Evolutionary conservation across 92 coral and sea anemone species (phyloP), one percentile per base, ranked within the genome.

Genomic region (Chrysogorgia sp.): DNA sequence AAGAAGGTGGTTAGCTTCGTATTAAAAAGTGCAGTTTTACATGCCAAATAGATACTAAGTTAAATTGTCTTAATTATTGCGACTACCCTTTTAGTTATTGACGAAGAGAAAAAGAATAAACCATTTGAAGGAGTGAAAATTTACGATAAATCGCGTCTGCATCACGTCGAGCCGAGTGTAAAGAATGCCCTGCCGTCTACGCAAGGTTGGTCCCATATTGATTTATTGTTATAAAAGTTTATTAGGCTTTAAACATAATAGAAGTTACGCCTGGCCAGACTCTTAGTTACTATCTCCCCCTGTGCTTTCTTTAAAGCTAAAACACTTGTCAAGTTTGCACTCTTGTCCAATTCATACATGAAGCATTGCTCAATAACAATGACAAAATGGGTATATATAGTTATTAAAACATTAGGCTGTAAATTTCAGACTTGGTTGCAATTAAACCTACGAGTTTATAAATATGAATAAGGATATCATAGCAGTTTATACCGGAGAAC

Each of bases 51-150:
- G 19, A 34, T 47, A 34, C 47, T 19, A n/a, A 33, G 10, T 28
- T 80, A 34, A 40, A 53, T 81, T 85, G 26, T 63, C 48, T 52
- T 15, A 4, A 23, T 23, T 63, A 60, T 23, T 56, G 30, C 28
- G 34, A 78, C 43, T 77, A 31, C 63, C 84, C 53, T 85, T 72
- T 50, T 50, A 96, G 99, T 89, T 28, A 96, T 96, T 67, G 90
- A 81, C 29, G 99, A 96, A 15, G 99, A 96, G 81, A 93, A 96
- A n/a, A 82, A 92, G 50, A 89, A 97, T 4, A 93, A 93, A 57
- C 99, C 99, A 34, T 92, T 96, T 68, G 90, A 93, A 10, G 96
- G 90, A 23, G 99, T 96, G 45, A 93, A 96, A 80, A 97, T 96
- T 29, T 96, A 92, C 79, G 91, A 96, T 64, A 96, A 92, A 77